Base-by-base conservation (phyloP, 2,888 invertebrate species). In the Drosophila melanosoma region DNA sequence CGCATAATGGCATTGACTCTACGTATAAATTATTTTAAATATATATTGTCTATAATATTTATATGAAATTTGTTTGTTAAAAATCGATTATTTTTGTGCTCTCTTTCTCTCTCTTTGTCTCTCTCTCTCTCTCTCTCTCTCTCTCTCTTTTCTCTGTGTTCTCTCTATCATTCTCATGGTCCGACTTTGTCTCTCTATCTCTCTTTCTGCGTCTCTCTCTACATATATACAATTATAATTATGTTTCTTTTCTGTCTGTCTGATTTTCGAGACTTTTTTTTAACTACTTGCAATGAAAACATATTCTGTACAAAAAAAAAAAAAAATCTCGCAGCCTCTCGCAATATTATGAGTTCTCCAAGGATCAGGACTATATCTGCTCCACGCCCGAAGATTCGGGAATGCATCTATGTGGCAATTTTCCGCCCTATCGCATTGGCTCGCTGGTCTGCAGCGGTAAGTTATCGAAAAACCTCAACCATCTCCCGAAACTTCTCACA, bases 361-460 rank as follows among this genome's bases (percentile, higher is more conserved):
- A 96, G 93, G 97, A 97, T 91, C 95, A 97, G 94, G 99, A 99
- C 94, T 99, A 98, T 94, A 99, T 99, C 91, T 99, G 99, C 94
- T 97, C 98, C 80, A 96, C 96, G 85, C 96, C 97, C 40, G 97
- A 97, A 85, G 98, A 98, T 93, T 97, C 96, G 79, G 99, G 99
- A 38, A 98, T 99, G 98, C 98, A 99, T 93, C 94, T 94, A 48
- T 99, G 99, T 93, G 94, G 95, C 60, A 95, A 97, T 92, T 95
- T 99, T 85, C 97, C 98, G 68, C 96, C 97, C 23, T 96, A 95
- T 91, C 95, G 96, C 81, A 95, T 95, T 91, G 96, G 97, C 51
- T 95, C 96, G 17, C 91, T 95, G 69, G 94, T 95, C 54, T 98
- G 98, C 94, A 97, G 96, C 90, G 96, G 95, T 88, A 96, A 92